Base-by-base conservation (phyloP, 2,113 vertebrate species). In the Myotis brandtii region DNA sequence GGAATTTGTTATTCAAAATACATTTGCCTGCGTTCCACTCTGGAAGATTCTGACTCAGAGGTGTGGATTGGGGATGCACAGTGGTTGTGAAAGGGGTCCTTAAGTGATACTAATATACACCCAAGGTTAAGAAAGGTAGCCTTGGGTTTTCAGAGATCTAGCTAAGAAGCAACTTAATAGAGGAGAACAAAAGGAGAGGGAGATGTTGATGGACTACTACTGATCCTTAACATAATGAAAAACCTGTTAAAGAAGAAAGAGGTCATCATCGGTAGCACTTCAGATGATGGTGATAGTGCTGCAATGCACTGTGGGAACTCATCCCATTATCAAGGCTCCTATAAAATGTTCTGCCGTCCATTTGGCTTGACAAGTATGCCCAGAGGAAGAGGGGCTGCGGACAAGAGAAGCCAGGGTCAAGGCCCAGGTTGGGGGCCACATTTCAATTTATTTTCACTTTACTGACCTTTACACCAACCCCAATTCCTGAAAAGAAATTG, bases 151-250 rank as follows among this genome's bases (percentile, higher is more conserved):
- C 59, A 81, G 94, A 88, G 66, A 62, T 72, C 66, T 73, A 76
- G 46, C 70, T 34, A 32, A 70, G 75, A 77, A 84, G 64, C 16
- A 86, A 34, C 77, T 84, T 96, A 93, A 88, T 40, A 80, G 62
- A 94, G 62, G 30, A 85, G 75, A 66, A 52, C 80, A 56, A 84
- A 50, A 62, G 54, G 54, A 80, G 79, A 88, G 72, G 46, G 75
- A 69, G 72, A 52, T 95, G 76, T 27, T 56, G 80, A 89, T 81
- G 56, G 89, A 69, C 93, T 54, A 43, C 64, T 52, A 18, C 46
- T 50, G 52, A 84, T 75, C 86, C 69, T 96, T 95, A 93, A 81
- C 91, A 84, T 79, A 91, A 86, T 95, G 46, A 94, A 94, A 96
- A 94, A 72, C 72, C 70, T 85, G 77, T 93, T 93, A 91, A 46